Evolutionary conservation across 2,113 vertebrate species (phyloP).

Genomic region (Leptobrachium ailaonicum): DNA sequence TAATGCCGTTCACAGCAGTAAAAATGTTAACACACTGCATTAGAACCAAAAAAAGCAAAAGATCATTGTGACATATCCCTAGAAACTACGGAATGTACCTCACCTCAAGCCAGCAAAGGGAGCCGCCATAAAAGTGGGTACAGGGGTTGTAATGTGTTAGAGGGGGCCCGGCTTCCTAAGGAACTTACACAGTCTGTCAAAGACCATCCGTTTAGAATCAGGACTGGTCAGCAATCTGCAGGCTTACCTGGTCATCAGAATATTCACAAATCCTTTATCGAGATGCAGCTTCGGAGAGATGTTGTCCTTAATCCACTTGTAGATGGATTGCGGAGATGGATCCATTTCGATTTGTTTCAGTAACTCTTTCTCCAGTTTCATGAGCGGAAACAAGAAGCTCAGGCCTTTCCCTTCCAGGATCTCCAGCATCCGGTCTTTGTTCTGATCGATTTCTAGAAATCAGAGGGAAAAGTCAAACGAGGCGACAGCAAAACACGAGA

Average conservation of each 20-base stretch:
- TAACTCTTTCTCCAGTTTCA: conserved; percentile 98
- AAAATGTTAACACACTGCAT: too few relatives aligned
- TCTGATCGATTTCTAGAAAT: conserved; percentile 92
- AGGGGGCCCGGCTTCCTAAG: too few relatives aligned
- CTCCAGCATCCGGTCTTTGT: conserved; percentile 98
- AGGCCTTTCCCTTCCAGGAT: conserved; percentile 96
- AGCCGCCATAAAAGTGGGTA: too few relatives aligned
- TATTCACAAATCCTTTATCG: conserved; percentile 99
- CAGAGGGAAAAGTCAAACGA: neutral
- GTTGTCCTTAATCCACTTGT: conserved; percentile 99
- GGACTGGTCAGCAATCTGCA: neutral
- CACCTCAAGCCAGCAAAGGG: too few relatives aligned
- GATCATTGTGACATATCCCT: too few relatives aligned
- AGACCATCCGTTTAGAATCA: too few relatives aligned
- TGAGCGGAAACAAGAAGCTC: conserved; percentile 95
- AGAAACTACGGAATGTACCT: too few relatives aligned
- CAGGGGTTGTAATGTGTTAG: too few relatives aligned
- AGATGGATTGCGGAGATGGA: conserved; percentile 95
- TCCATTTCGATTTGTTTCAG: conserved; percentile 94
- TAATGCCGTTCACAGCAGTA: too few relatives aligned
- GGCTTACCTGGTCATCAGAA: conserved; percentile 95
- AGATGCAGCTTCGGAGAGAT: conserved; percentile 97
- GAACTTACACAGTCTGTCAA: too few relatives aligned
- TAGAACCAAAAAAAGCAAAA: too few relatives aligned
- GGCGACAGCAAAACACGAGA: too few relatives aligned